Evolutionary conservation across 1,140 invertebrate species (phyloP), one percentile per base, ranked within the genome.

Genomic region (Glomeris maerens): DNA sequence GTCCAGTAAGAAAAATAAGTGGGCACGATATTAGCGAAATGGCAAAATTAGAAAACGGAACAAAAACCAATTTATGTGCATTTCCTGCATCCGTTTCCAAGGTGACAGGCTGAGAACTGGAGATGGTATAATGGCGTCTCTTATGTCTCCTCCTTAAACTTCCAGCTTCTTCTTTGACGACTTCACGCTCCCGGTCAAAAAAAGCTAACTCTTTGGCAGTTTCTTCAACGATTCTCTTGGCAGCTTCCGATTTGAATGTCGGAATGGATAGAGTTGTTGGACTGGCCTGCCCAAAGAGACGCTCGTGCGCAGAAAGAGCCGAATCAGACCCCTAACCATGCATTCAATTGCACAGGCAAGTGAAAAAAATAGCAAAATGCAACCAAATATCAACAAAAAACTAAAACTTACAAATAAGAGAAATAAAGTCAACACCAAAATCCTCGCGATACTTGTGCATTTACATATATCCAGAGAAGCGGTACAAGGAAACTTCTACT

Each of bases 81-180:
- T 28, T 38, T 59, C 62, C 5, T 61, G 49, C 3, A 17, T 7
- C 2, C 4, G 63, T 44, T 49, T 61, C 59, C 31, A 60, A 46
- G 20, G 50, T 54, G 39, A 72, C 55, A 2, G 74, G 75, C 57
- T 74, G 66, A 61, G 74, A 77, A 63, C 76, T 77, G 7, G 86
- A 87, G 3, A 90, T 85, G 0, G 89, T 93, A 62, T 89, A 80
- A 66, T 89, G 87, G 46, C 89, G 72, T 39, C 86, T 69, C 64
- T 85, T 87, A 59, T 86, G 53, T 36, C 53, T 55, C n/a, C 57
- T 53, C 39, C 56, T 59, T n/a, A 52, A 52, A 3, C 56, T 45
- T 14, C 53, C 53, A 31, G 52, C 52, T 2, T 47, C 52, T 27
- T 46, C 39, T 54, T 45, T 10, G 52, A 53, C 14, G 56, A n/a